Base-by-base conservation (phyloP, 2,888 invertebrate species). In the Drosophila sordidula region DNA sequence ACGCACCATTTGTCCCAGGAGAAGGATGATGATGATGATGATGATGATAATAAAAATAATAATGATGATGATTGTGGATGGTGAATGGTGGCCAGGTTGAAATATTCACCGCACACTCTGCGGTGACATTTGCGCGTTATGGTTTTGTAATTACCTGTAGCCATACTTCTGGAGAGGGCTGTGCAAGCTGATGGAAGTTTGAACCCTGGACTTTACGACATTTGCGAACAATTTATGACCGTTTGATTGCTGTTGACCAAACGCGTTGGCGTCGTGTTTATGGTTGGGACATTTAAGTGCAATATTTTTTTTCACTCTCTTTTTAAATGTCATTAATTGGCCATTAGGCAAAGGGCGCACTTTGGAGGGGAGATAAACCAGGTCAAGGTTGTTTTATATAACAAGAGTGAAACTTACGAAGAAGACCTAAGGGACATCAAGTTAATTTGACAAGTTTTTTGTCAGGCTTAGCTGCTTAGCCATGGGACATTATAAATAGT, bases 101-200 rank as follows among this genome's bases (percentile, higher is more conserved):
- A 78, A 70, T 56, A 82, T 70, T 78, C 54, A 68, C 70, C 80
- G 83, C 83, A 78, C 80, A 78, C 70, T 78, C 71, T 74, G 78
- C 78, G 81, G 78, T 75, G 85, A 80, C 80, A 84, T 81, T 85
- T 84, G 85, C 70, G 66, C 71, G 81, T 84, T 81, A 81, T 81
- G 85, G 80, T 80, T 84, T 84, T 84, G 80, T 81, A 81, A 81
- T 81, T 81, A 81, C 80, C 80, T 80, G 69, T 77, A 80, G 73
- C 70, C 66, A 67, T 64, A 42, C 45, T 75, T 56, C 29, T 4
- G 12, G 45, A 6, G 14, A 2, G 18, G 14, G 44, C 42, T 6
- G 39, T 25, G 14, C 3, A 34, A n/a, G 34, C 38, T 32, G 39
- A 26, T 25, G 49, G 29, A 26, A 6, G 52, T 25, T 47, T 18